Evolutionary conservation across 2,797 vertebrate species (phyloP).

Genomic region (Euphonia xanthogaster): DNA sequence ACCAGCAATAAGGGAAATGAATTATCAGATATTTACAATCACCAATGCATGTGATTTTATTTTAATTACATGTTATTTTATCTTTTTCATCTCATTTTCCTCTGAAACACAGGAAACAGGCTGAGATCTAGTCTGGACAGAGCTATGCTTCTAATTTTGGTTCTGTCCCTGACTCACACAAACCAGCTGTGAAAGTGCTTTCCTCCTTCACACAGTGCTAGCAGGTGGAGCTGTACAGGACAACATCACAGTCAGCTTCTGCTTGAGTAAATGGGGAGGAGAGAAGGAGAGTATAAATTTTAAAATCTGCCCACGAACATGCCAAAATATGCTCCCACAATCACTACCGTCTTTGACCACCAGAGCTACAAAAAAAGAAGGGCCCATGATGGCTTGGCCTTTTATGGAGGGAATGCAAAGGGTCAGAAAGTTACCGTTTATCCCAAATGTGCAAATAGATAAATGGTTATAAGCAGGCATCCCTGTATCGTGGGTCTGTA

Average conservation of each 20-base stretch:
- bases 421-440: not conserved
- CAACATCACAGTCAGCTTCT: not conserved
- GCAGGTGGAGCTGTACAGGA: not conserved
- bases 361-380: not conserved
- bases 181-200: not conserved
- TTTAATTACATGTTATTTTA: not conserved
- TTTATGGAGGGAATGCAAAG: not conserved
- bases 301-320: not conserved
- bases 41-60: not conserved
- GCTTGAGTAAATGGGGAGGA: not conserved
- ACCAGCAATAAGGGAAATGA: not conserved
- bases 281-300: not conserved
- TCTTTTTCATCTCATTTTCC: not conserved
- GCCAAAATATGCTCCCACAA: not conserved
- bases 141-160: not conserved
- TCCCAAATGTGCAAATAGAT: not conserved
- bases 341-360: not conserved
- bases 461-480: not conserved
- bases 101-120: not conserved
- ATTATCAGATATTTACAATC: not conserved
- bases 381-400: not conserved
- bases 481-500: not conserved
- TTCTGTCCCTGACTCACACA: not conserved
- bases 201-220: not conserved
- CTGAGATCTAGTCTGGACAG: not conserved